Percentiles rank a stretch among this genome's conserved stretches.
phyloP scores from a whole-genome alignment of 1,140 invertebrate genomes.

The Drosophila sturtevanti region DNA sequence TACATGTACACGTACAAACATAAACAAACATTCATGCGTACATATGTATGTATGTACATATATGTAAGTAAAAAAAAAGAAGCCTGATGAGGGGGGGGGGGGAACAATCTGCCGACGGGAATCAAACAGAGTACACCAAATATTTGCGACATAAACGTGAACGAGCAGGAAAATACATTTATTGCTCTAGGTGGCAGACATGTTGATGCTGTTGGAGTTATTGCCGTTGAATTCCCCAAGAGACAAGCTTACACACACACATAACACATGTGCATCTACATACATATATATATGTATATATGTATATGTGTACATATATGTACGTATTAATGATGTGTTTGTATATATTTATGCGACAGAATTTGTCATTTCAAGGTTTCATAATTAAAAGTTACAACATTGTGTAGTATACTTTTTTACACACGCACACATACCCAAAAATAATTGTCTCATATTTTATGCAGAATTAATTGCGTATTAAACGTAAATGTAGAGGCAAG shows the following conservation, averaged over 20 bases:
- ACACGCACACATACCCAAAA: not conserved
- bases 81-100: too few species aligned
- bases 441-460: constrained; percentile 13
- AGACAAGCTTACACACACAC: constrained; percentile 8
- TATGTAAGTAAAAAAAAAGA: too few species aligned
- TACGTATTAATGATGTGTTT: too few species aligned
- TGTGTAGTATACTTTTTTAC: constrained; percentile 28
- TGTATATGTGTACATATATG: not conserved
- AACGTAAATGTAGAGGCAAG: not conserved
- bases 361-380: not conserved
- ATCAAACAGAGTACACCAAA: constrained; percentile 26
- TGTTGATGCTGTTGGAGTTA: constrained; percentile 10
- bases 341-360: not conserved
- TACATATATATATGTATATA: not conserved
- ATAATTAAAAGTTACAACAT: constrained; percentile 43
- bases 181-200: constrained; percentile 26
- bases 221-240: constrained; percentile 8
- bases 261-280: not conserved
- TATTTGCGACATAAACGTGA: constrained; percentile 30
- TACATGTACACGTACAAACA: not conserved
- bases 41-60: too few species aligned
- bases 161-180: constrained; percentile 40
- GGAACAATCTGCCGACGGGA: constrained; percentile 14
- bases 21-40: not conserved
- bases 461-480: constrained; percentile 31